Percentiles rank a stretch among this genome's conserved stretches.
These are phyloP conservation scores for Catharus fuscescens DNA, from an alignment of 2,113 vertebrate species.

Conservation along the genomic window DNA sequence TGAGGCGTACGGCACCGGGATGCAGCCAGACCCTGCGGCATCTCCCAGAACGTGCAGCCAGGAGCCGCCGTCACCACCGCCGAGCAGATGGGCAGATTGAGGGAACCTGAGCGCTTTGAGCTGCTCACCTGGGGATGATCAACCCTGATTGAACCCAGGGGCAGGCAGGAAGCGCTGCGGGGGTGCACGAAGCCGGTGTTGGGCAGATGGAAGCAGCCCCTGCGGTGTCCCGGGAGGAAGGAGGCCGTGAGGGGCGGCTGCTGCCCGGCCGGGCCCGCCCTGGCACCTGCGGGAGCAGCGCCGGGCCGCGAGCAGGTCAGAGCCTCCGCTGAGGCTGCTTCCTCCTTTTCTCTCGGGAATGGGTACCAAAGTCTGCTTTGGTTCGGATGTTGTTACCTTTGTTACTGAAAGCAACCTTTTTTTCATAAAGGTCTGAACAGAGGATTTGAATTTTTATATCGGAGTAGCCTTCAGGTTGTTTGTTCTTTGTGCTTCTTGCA, in stretches of 20 bases:
- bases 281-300: not conserved
- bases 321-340: not conserved
- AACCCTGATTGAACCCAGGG: not conserved
- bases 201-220: accelerated
- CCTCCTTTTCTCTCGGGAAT: not conserved
- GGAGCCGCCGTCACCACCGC: not conserved
- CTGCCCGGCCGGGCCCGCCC: not conserved
- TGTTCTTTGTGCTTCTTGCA: not conserved
- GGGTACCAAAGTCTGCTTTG: not conserved
- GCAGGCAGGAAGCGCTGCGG: accelerated
- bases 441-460: not conserved
- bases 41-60: not conserved
- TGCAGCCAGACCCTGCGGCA: accelerated
- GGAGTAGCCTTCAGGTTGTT: not conserved
- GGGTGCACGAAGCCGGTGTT: accelerated
- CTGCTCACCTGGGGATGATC: not conserved
- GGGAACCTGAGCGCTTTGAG: not conserved
- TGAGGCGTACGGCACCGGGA: accelerated
- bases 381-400: not conserved
- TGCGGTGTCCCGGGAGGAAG: accelerated
- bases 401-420: not conserved
- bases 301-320: not conserved
- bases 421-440: not conserved
- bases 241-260: accelerated
- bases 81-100: accelerated